A percentile compares a stretch with the other conserved stretches of the same genome.
Evolutionary conservation across 2,797 vertebrate genomes (phyloP).

Genomic region (Sorex maritimensis): DNA sequence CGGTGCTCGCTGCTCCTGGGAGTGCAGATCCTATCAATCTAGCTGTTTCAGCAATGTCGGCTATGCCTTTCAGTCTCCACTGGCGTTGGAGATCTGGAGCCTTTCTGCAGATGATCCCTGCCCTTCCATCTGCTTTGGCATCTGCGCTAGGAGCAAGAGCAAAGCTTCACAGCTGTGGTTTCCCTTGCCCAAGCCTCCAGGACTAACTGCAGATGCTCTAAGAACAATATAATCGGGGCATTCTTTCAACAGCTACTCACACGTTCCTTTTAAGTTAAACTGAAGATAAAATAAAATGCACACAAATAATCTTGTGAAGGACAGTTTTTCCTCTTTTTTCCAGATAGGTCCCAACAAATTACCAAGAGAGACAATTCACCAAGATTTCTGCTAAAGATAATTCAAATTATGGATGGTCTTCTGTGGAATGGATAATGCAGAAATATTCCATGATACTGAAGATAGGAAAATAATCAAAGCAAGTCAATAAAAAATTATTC

Average conservation of each 20-base stretch:
- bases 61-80: slow-evolving; percentile 74
- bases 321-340: slow-evolving; percentile 21
- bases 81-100: slow-evolving; percentile 52
- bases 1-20: slow-evolving; percentile 61
- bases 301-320: slow-evolving; percentile 62
- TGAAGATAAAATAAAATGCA: slow-evolving; percentile 74
- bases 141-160: slow-evolving; percentile 82
- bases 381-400: slow-evolving; percentile 70
- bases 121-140: slow-evolving; percentile 87
- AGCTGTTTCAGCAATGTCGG: slow-evolving; percentile 75
- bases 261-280: slow-evolving; percentile 78
- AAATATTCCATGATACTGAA: slow-evolving; percentile 18
- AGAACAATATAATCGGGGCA: slow-evolving; percentile 81
- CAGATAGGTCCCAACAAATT: slow-evolving; percentile 68
- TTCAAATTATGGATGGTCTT: slow-evolving; percentile 53
- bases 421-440: slow-evolving; percentile 27
- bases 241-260: slow-evolving; percentile 79
- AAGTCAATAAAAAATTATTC: not conserved
- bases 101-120: slow-evolving; percentile 84
- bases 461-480: slow-evolving; percentile 49
- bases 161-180: slow-evolving; percentile 84
- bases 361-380: slow-evolving; percentile 30
- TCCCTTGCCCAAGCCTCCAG: slow-evolving; percentile 78
- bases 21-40: slow-evolving; percentile 82
- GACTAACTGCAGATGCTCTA: slow-evolving; percentile 83